These are phyloP conservation scores for Rutpela maculata DNA, from an alignment of 2,888 invertebrate genomes.

Conservation along the genomic window DNA sequence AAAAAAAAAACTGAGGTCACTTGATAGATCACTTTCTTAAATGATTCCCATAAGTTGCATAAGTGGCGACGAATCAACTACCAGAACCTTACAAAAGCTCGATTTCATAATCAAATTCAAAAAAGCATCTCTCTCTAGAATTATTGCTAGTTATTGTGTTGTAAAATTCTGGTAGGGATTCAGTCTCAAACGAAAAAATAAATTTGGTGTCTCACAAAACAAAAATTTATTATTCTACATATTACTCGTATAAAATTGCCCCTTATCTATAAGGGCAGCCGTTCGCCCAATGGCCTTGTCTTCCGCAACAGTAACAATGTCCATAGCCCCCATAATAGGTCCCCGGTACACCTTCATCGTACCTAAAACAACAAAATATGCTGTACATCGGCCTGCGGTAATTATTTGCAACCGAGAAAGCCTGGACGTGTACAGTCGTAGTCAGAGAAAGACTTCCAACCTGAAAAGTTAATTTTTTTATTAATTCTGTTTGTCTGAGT, in stretches of 20 bases:
- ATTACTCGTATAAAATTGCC: too few species aligned
- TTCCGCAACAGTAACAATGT: slow-evolving; percentile 77
- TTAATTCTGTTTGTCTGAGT: too few species aligned
- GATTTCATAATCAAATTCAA: neutral
- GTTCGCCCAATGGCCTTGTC: slow-evolving; percentile 75
- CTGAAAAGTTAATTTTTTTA: too few species aligned
- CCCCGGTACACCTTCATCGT: slow-evolving; percentile 70
- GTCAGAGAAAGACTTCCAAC: too few species aligned
- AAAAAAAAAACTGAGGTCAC: neutral
- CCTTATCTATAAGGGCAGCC: slow-evolving; percentile 62
- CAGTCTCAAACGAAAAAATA: neutral
- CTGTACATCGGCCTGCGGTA: neutral
- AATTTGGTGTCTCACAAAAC: neutral
- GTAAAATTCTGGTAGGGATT: neutral
- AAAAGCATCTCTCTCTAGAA: neutral
- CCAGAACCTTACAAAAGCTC: neutral
- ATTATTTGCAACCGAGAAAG: neutral
- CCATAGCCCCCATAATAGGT: slow-evolving; percentile 80
- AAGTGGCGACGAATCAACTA: neutral
- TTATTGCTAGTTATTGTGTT: neutral
- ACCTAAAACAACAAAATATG: slow-evolving; percentile 33
- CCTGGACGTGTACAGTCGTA: too few species aligned
- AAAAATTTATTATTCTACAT: neutral
- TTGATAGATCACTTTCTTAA: neutral
- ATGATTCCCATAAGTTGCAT: neutral